Base-by-base conservation (phyloP, 2,797 vertebrate species). In the Craterocephalus amniculus region DNA sequence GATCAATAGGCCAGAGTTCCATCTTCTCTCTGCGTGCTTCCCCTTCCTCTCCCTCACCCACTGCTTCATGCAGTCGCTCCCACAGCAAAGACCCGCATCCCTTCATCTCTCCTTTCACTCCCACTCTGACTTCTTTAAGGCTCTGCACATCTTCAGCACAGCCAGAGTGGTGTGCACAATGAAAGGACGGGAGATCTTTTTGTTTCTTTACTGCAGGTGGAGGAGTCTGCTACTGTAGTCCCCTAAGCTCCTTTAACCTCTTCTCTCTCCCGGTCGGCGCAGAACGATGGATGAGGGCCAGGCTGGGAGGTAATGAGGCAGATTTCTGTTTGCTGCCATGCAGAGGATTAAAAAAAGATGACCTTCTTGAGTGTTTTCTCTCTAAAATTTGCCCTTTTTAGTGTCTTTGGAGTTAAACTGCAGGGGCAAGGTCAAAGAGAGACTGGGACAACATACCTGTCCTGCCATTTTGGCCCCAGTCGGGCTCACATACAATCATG, bases 301-400 rank as follows among this genome's bases (percentile, higher is more conserved):
- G 67, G 32, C 12, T 67, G 74, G 63, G 76, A 88, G 83, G 87
- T 91, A 92, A 92, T 90, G 89, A 90, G 85, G 83, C 81, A 78
- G 86, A 87, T 79, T 91, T 87, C 83, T 85, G 82, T 63, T 85
- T 63, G 78, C 73, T 32, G 20, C 58, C 26, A 22, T 88, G 80
- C 81, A 11, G 80, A 82, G 88, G 88, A 93, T 92, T 92, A 92
- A 68, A 68, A 80, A 32, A 62, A 89, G 89, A 92, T 91, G 88
- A 91, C 79, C 80, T 76, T 85, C 81, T 63, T 59, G 70, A 81
- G 81, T 83, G 70, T 74, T 69, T 63, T 59, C 60, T 62, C 56
- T 68, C 76, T 56, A 73, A 70, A 51, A 80, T 85, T 61, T 45
- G 2, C 62, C 67, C 68, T 35, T 29, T 67, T 20, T 20, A 0